phyloP scores from a whole-genome alignment of 2,797 vertebrate species.

The Selene dorsalis region DNA sequence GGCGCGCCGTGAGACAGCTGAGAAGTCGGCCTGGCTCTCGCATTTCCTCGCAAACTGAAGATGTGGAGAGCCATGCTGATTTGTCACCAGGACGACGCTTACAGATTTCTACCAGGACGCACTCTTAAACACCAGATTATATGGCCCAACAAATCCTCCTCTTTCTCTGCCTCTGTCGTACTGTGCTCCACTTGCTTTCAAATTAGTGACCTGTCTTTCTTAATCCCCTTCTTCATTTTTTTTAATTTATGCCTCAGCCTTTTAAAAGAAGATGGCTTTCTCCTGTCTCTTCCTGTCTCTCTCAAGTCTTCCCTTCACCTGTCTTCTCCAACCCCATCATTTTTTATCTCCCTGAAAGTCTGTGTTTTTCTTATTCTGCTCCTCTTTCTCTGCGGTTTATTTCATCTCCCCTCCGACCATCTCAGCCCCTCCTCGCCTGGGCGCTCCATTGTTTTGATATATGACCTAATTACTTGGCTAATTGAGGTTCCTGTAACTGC shows the following conservation, averaged over 20 bases:
- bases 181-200: constrained; percentile 44
- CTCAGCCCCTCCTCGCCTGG: constrained; percentile 36
- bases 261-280: constrained; percentile 18
- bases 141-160: constrained; percentile 45
- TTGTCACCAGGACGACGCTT: constrained; percentile 27
- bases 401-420: constrained; percentile 50
- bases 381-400: constrained; percentile 30
- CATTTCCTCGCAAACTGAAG: constrained; percentile 27
- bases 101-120: constrained; percentile 39
- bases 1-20: not conserved
- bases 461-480: constrained; percentile 74
- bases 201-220: constrained; percentile 42
- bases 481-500: constrained; percentile 64
- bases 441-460: constrained; percentile 68
- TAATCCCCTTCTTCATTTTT: constrained; percentile 15
- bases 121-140: constrained; percentile 65
- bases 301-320: constrained; percentile 6
- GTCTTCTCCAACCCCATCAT: constrained; percentile 1
- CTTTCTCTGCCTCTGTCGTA: constrained; percentile 20
- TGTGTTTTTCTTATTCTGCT: constrained; percentile 16
- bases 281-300: not conserved
- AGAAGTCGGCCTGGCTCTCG: constrained; percentile 4
- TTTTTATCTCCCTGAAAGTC: constrained; percentile 1
- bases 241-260: constrained; percentile 19
- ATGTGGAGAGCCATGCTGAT: constrained; percentile 10